Conservation (phyloP, 2,113 vertebrate genomes). For the Willisornis vidua region DNA sequence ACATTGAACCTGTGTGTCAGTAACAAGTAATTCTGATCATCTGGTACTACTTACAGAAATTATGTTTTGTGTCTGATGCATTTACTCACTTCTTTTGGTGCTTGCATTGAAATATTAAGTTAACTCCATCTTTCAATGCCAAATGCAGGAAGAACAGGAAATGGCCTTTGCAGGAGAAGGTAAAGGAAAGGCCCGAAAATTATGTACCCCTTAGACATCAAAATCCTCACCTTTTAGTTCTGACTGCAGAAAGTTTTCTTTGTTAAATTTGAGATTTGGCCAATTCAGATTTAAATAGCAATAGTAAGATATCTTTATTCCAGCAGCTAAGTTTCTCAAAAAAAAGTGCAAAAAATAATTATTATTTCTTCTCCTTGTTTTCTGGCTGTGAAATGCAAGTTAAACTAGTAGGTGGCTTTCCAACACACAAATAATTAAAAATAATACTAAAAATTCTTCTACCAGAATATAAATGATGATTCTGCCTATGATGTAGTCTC, state of each 20-base stretch:
- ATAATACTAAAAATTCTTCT: neutral
- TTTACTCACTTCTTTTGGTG: neutral
- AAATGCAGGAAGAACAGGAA: neutral
- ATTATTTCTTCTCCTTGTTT: neutral
- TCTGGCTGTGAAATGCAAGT: neutral
- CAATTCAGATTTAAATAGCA: neutral
- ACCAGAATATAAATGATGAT: neutral
- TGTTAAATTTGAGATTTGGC: neutral
- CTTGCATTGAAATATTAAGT: neutral
- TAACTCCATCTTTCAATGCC: neutral
- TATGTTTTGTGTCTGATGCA: neutral
- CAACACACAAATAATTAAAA: neutral
- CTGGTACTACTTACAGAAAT: neutral
- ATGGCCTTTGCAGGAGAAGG: neutral
- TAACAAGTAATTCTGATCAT: neutral
- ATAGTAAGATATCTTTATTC: neutral
- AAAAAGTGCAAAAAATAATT: neutral
- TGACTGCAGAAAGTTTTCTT: neutral
- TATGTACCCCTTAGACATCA: neutral
- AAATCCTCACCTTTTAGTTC: neutral
- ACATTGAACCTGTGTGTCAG: neutral
- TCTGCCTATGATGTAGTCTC: neutral
- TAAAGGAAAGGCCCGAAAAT: neutral
- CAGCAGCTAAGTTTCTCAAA: neutral
- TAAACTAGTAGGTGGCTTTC: neutral